These are phyloP conservation scores for Leptinotarsa lineolata DNA, from an alignment of 1,140 invertebrate species.

Conservation along the genomic window DNA sequence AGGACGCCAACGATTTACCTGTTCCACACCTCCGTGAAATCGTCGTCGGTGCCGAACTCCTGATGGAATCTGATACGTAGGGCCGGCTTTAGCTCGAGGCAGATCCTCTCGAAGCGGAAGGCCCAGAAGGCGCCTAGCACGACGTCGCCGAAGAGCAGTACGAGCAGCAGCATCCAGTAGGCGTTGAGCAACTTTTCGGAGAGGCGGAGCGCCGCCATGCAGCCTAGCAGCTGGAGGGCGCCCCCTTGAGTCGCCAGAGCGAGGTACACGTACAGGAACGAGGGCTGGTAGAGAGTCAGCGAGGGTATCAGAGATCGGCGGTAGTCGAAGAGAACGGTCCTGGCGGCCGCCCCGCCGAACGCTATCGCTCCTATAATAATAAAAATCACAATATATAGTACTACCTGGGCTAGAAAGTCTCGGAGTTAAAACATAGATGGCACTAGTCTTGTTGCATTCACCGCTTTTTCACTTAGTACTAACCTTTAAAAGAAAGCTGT, in stretches of 20 bases:
- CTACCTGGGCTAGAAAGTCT: no score
- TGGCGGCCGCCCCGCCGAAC: constrained; percentile 76
- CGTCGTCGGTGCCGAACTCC: constrained; percentile 73
- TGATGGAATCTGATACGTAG: constrained; percentile 60
- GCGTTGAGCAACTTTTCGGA: constrained; percentile 80
- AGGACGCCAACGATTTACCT: constrained; percentile 32
- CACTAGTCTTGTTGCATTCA: no score
- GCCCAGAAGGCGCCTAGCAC: constrained; percentile 87
- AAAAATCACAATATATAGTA: no score
- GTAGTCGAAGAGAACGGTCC: constrained; percentile 69
- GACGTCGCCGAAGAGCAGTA: constrained; percentile 80
- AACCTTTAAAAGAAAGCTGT: no score
- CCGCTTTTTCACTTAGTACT: no score
- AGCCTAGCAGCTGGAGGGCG: constrained; percentile 74
- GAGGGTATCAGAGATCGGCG: constrained; percentile 72
- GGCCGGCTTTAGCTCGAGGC: constrained; percentile 67
- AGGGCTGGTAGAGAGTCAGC: constrained; percentile 76
- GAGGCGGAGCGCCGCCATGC: constrained; percentile 77
- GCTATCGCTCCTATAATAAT: constrained; percentile 63
- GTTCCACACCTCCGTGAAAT: constrained; percentile 81
- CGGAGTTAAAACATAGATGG: no score
- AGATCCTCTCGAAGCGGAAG: constrained; percentile 76
- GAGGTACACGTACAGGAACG: constrained; percentile 82
- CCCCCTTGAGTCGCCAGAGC: constrained; percentile 74
- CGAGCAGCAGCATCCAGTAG: constrained; percentile 82